Percentiles rank a stretch among this genome's conserved stretches.
Conservation (phyloP, 2,888 invertebrate genomes). For the Nemotelus nigrinus region DNA sequence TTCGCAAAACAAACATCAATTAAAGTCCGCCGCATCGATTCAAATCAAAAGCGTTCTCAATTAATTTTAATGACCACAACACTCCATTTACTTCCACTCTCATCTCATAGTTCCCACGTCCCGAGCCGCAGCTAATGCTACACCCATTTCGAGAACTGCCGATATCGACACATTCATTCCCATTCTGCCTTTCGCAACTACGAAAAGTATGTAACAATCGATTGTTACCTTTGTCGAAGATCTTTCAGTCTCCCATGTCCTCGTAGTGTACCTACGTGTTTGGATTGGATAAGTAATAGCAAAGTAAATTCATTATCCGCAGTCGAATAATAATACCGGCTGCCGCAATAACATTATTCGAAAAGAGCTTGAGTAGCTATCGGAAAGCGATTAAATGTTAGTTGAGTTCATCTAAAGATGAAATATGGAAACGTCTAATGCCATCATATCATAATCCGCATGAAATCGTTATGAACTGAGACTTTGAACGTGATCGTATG, state of each 20-base stretch:
- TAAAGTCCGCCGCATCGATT: neutral
- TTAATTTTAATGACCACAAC: slow-evolving; percentile 38
- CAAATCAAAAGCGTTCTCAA: slow-evolving; percentile 10
- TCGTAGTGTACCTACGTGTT: neutral
- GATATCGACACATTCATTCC: neutral
- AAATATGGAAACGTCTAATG: slow-evolving; percentile 6
- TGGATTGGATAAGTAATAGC: neutral
- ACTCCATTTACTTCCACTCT: neutral
- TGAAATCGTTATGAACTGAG: no score
- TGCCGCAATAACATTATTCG: neutral
- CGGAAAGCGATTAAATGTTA: slow-evolving; percentile 36
- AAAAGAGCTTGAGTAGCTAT: neutral
- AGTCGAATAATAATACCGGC: slow-evolving; percentile 11
- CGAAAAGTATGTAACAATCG: neutral
- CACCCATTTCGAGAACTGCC: slow-evolving; percentile 28
- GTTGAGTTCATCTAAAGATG: slow-evolving; percentile 31
- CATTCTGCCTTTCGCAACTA: neutral
- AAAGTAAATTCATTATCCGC: slow-evolving; percentile 24
- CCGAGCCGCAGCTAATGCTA: neutral
- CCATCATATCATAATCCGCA: neutral
- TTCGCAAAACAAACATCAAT: neutral
- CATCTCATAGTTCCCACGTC: slow-evolving; percentile 28
- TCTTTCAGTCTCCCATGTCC: no score
- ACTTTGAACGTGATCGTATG: neutral
- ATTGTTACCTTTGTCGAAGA: no score